Evolutionary conservation across 2,888 invertebrate species (phyloP), one percentile per base, ranked within the genome.

Genomic region (Steinernema carpocapsae): DNA sequence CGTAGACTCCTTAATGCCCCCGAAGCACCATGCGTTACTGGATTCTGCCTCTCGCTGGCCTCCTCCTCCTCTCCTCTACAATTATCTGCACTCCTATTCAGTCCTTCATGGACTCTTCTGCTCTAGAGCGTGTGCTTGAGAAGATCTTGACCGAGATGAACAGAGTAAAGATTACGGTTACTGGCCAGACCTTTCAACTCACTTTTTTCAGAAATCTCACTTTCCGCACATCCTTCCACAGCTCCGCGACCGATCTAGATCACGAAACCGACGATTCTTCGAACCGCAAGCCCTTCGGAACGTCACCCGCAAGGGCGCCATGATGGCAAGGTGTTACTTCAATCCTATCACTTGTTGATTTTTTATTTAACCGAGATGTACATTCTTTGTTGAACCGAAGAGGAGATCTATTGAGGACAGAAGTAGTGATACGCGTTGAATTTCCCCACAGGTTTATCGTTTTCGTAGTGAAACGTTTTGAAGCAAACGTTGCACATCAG

Each of bases 401-500:
- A n/a, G n/a, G n/a, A n/a, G n/a, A 19, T 48, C 26, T 24, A 56
- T 26, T 56, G 56, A 26, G 56, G 56, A 26, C 56, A 56, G 56
- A 56, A 56, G 71, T 72, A 80, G 71, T 80, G 80, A 51, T 76
- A 80, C 10, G 80, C 80, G 32, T 56, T 74, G 72, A 80, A 80
- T 24, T 51, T 71, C 1, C 80, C 80, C 37, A 80, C 70, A 12
- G 80, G 46, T 24, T 52, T 78, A 29, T 80, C 70, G 14, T 73
- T 48, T 24, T 80, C 77, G 70, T 82, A 80, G 64, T 80, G 82
- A 59, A 80, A 80, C n/a, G 59, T 76, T 24, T 75, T 76, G 78
- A 86, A 85, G 72, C 85, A 85, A 7, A 43, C 24, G n/a, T 79
- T 76, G 74, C 86, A 86, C 76, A 86, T 84, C 48, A 80, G 81